Conservation (phyloP, 2,113 vertebrate genomes). For the Todiramphus saurophagus region DNA sequence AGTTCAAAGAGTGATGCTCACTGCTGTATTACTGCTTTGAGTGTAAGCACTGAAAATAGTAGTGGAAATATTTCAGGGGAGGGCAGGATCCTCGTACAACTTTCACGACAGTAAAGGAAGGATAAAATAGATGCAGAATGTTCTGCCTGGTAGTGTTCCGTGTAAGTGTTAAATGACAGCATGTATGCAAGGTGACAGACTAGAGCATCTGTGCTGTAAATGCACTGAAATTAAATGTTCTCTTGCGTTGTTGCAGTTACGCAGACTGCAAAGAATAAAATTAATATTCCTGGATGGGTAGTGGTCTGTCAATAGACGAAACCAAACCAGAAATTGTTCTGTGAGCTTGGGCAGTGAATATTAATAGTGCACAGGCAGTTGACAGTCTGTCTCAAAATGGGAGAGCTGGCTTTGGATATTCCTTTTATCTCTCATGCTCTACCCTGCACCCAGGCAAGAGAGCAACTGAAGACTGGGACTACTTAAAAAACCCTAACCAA, state of each 20-base stretch:
- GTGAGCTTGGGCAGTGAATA: neutral
- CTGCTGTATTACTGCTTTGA: neutral
- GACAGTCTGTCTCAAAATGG: neutral
- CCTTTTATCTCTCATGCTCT: neutral
- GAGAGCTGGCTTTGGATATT: neutral
- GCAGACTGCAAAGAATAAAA: neutral
- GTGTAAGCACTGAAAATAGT: neutral
- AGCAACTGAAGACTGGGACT: neutral
- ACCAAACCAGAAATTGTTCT: neutral
- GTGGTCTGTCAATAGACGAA: neutral
- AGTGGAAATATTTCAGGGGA: neutral
- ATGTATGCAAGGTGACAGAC: neutral
- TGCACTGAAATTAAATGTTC: neutral
- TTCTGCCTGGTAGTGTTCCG: neutral
- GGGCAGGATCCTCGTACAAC: neutral
- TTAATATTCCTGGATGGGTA: neutral
- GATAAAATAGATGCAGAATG: neutral
- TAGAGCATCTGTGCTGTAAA: constrained; percentile 10
- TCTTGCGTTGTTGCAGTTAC: neutral
- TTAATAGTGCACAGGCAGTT: neutral
- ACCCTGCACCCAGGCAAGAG: neutral
- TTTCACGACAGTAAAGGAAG: neutral
- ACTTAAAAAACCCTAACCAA: neutral
- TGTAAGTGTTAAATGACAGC: neutral
- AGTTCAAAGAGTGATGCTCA: neutral